A percentile compares a stretch with the other conserved stretches of the same genome.
Evolutionary conservation across 1,140 invertebrate species (phyloP).

Genomic region (Drosophila ogumai): DNA sequence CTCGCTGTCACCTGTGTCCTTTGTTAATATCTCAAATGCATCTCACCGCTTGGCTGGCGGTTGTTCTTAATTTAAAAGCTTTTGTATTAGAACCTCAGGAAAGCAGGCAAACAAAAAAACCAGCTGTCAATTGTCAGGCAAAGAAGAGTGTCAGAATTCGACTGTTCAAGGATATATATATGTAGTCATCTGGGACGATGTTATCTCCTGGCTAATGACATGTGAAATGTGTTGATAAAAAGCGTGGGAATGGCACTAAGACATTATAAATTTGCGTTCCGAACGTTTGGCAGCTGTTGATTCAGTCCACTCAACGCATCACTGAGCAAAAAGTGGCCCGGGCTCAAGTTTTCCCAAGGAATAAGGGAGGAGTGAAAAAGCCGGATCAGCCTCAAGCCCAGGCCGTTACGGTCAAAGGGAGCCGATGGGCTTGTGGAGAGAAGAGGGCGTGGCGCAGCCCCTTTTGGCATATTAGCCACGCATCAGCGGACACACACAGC

Average conservation of each 20-base stretch:
- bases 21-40: slow-evolving; percentile 79
- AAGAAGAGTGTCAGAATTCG: slow-evolving; percentile 2
- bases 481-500: slow-evolving; percentile 56
- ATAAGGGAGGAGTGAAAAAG: slow-evolving; percentile 22
- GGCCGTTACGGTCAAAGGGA: slow-evolving; percentile 54
- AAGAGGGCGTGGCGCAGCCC: slow-evolving; percentile 58
- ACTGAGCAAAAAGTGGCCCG: slow-evolving; percentile 59
- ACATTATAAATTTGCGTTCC: slow-evolving; percentile 71
- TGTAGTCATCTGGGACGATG: not conserved
- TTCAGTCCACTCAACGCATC: slow-evolving; percentile 67
- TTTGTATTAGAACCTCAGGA: slow-evolving; percentile 44
- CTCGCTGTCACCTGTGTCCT: slow-evolving; percentile 61
- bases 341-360: slow-evolving; percentile 16
- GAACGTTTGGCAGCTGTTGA: slow-evolving; percentile 75
- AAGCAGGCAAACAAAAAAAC: slow-evolving; percentile 20
- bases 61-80: slow-evolving; percentile 59
- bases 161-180: not conserved
- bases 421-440: not conserved
- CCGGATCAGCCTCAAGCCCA: slow-evolving; percentile 38
- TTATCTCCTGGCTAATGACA: slow-evolving; percentile 64
- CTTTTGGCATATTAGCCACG: slow-evolving; percentile 72
- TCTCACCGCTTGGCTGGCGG: slow-evolving; percentile 30
- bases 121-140: slow-evolving; percentile 32
- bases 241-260: slow-evolving; percentile 60
- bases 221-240: slow-evolving; percentile 80